Percentiles rank a stretch among this genome's conserved stretches.
phyloP scores from a whole-genome alignment of 2,113 vertebrate species.

The Anguilla japonica region DNA sequence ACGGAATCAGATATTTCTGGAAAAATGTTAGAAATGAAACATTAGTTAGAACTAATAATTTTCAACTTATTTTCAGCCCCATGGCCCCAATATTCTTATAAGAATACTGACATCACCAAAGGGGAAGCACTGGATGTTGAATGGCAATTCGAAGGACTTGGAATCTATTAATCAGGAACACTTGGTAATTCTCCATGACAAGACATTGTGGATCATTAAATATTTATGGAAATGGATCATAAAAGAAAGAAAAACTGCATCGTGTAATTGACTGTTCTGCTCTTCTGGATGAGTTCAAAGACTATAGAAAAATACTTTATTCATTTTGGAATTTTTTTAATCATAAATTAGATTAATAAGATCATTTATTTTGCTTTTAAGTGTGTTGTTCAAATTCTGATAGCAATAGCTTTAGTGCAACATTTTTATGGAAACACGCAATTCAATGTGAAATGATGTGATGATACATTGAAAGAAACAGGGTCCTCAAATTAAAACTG shows the following conservation, averaged over 20 bases:
- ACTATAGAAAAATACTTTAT: neutral
- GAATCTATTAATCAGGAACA: constrained; percentile 2
- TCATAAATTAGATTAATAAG: neutral
- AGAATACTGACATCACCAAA: neutral
- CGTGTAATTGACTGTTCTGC: neutral
- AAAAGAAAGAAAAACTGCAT: neutral
- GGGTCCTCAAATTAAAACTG: too few relatives aligned
- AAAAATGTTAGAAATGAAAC: neutral
- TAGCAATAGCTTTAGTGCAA: too few relatives aligned
- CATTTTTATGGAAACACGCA: too few relatives aligned
- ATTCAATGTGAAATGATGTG: too few relatives aligned
- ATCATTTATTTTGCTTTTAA: neutral
- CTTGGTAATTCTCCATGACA: neutral
- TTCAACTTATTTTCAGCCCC: neutral
- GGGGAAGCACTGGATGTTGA: neutral
- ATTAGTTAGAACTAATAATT: neutral
- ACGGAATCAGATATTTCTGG: neutral
- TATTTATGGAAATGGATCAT: neutral
- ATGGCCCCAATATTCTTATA: neutral
- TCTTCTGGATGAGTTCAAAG: neutral
- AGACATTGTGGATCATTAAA: neutral
- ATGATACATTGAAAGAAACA: too few relatives aligned
- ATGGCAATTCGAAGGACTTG: neutral
- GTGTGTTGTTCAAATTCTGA: neutral
- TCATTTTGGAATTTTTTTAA: neutral